A percentile compares a stretch with the other conserved stretches of the same genome.
Conservation (phyloP, 1,140 invertebrate genomes). For the Lasioglossum albipes region DNA sequence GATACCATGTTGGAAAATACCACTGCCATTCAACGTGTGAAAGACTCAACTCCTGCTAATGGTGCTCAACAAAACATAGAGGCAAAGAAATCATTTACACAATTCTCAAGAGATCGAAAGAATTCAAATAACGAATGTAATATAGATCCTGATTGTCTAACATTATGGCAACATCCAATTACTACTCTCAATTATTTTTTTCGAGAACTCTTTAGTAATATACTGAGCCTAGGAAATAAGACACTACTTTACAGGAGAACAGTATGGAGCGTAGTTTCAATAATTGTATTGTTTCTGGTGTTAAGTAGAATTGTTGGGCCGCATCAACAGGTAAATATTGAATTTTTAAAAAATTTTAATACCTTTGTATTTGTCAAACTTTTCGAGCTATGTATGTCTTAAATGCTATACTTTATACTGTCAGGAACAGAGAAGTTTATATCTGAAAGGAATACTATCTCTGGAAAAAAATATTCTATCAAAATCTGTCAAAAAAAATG, state of each 20-base stretch:
- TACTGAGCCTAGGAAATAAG: slow-evolving; percentile 81
- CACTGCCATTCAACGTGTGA: slow-evolving; percentile 71
- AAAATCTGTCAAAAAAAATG: too few relatives aligned
- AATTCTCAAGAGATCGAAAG: slow-evolving; percentile 48
- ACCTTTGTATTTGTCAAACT: too few relatives aligned
- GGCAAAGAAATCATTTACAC: slow-evolving; percentile 45
- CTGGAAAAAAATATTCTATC: too few relatives aligned
- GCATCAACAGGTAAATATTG: slow-evolving; percentile 81
- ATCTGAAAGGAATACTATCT: too few relatives aligned
- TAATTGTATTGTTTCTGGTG: slow-evolving; percentile 76
- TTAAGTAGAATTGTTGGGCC: slow-evolving; percentile 81
- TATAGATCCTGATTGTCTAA: slow-evolving; percentile 84
- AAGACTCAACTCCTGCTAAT: slow-evolving; percentile 71
- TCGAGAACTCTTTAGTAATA: slow-evolving; percentile 86
- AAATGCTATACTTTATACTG: too few relatives aligned
- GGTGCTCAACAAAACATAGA: slow-evolving; percentile 66
- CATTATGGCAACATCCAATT: slow-evolving; percentile 93
- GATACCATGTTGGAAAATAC: slow-evolving; percentile 72
- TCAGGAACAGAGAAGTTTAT: too few relatives aligned
- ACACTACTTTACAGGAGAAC: slow-evolving; percentile 72
- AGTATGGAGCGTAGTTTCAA: slow-evolving; percentile 74
- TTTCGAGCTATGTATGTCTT: too few relatives aligned
- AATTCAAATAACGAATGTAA: slow-evolving; percentile 55
- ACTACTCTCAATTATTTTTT: slow-evolving; percentile 91
- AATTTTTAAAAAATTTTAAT: slow-evolving; percentile 54